These are phyloP conservation scores for Epinephelus cyanopodus DNA, from an alignment of 2,113 vertebrate genomes.

Conservation along the genomic window DNA sequence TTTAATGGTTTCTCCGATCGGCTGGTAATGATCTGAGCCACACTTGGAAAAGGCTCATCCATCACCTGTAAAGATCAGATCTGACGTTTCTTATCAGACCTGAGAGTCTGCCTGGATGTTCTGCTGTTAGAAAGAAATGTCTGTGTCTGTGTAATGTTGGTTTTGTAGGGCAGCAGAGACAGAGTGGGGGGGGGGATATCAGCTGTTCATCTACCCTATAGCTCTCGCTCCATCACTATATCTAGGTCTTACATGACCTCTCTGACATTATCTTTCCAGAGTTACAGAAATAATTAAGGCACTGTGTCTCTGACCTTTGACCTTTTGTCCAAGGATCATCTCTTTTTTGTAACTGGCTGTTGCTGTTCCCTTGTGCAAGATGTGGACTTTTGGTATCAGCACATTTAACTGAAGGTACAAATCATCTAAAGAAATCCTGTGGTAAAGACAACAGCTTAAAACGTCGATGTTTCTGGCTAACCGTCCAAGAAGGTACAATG, in stretches of 20 bases:
- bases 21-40: neutral
- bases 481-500: neutral
- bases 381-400: neutral
- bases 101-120: neutral
- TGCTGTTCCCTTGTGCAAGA: no score
- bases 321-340: neutral
- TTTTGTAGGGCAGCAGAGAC: neutral
- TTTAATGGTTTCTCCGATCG: constrained; percentile 22
- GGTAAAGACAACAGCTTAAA: neutral
- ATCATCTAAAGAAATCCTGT: neutral
- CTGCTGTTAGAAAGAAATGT: neutral
- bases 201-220: neutral
- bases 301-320: neutral
- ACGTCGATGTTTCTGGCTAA: neutral
- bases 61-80: constrained; percentile 14
- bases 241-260: neutral
- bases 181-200: neutral
- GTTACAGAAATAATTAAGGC: neutral
- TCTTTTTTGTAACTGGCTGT: neutral
- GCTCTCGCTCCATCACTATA: neutral
- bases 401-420: neutral
- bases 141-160: neutral
- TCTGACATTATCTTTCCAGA: neutral
- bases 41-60: neutral
- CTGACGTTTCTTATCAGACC: neutral